Evolutionary conservation across 2,888 invertebrate genomes (phyloP).

Genomic region (Orthosia gracilis): DNA sequence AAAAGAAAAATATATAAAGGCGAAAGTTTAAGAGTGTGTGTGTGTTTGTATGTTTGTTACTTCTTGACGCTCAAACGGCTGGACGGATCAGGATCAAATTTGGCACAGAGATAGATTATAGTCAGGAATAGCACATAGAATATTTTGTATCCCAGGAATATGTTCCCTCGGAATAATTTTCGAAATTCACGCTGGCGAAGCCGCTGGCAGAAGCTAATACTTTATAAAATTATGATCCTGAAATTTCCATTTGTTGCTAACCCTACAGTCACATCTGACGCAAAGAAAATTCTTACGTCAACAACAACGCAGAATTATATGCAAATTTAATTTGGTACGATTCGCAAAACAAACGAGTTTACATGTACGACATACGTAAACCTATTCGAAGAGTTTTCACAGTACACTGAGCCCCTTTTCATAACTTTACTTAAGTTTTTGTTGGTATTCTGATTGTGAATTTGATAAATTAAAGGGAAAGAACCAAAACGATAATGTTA

Average conservation of each 20-base stretch:
- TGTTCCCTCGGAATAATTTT: too few species aligned
- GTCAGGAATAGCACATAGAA: too few species aligned
- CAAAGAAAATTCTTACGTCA: conserved; percentile 52
- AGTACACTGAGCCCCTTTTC: conserved; percentile 29
- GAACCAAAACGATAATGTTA: background rate
- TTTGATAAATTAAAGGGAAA: conserved; percentile 8
- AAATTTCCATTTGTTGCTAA: conserved; percentile 17
- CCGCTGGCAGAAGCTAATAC: too few species aligned
- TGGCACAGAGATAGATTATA: too few species aligned
- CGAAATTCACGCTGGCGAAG: too few species aligned
- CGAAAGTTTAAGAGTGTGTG: too few species aligned
- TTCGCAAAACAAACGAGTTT: conserved; percentile 60
- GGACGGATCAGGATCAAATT: too few species aligned
- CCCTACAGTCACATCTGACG: conserved; percentile 41
- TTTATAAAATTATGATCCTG: too few species aligned
- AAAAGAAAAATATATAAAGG: too few species aligned
- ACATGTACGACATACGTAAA: conserved; percentile 51
- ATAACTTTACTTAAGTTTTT: conserved; percentile 28
- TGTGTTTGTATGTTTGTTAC: too few species aligned
- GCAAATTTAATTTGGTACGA: conserved; percentile 63
- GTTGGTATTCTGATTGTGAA: conserved; percentile 27
- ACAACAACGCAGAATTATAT: conserved; percentile 54
- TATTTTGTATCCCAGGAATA: too few species aligned
- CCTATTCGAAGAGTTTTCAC: conserved; percentile 33
- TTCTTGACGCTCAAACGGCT: too few species aligned